A percentile compares a stretch with the other conserved stretches of the same genome.
Evolutionary conservation across 1,140 invertebrate species (phyloP).

Genomic region (Caenorhabditis remanei): DNA sequence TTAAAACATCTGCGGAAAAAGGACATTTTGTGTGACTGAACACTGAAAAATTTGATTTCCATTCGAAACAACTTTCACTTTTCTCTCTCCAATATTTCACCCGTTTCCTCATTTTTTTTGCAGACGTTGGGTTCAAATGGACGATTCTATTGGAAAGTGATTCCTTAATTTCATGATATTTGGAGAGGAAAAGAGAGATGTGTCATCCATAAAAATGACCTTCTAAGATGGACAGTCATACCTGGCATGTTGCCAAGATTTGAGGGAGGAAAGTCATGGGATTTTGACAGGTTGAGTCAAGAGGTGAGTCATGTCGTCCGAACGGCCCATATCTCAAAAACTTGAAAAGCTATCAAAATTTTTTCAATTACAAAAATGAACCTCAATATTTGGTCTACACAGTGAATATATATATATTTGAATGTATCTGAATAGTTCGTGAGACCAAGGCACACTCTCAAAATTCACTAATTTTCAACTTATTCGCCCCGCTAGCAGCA

Average conservation of each 20-base stretch:
- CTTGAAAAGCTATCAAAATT: no score
- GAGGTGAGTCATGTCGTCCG: no score
- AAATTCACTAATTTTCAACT: no score
- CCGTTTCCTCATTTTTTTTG: neutral
- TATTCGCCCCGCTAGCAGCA: no score
- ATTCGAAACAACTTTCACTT: neutral
- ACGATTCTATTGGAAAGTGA: neutral
- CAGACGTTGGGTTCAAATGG: neutral
- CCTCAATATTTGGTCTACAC: no score
- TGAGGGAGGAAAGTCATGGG: neutral
- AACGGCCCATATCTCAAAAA: no score
- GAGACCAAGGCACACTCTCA: no score
- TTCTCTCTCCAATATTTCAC: neutral
- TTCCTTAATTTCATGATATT: neutral
- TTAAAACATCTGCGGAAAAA: neutral
- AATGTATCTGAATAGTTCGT: no score
- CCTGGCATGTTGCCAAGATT: constrained; percentile 18
- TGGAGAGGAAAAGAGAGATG: neutral
- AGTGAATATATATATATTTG: no score
- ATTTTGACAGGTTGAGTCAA: neutral
- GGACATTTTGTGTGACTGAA: neutral
- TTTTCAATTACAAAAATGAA: no score
- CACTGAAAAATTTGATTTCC: constrained; percentile 4
- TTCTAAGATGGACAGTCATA: neutral
- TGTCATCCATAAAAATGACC: neutral